Evolutionary conservation across 2,888 invertebrate genomes (phyloP), one percentile per base, ranked within the genome.

Genomic region (Thecophora atra): DNA sequence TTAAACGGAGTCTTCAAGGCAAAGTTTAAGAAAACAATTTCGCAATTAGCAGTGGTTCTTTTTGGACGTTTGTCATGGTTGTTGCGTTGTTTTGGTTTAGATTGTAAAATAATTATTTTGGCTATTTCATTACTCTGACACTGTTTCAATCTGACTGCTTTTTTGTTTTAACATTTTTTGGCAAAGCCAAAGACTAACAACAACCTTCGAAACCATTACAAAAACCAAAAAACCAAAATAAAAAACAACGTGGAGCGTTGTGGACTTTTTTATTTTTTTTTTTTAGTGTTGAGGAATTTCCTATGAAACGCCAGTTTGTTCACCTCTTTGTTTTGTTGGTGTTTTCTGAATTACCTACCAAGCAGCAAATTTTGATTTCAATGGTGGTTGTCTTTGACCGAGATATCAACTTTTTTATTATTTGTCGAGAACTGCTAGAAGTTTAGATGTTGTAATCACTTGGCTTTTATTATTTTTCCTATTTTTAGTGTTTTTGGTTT

Each of bases 321-420:
- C 52, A 54, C 54, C 67, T 67, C 21, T 67, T 8, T 54, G 19
- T 19, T 63, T 63, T 13, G 56, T 26, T 56, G 24, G n/a, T n/a
- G 37, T 62, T 19, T 1, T 37, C 37, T 2, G 37, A 37, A 6
- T 54, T 54, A 28, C 3, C 66, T 17, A 5, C 30, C 52, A 37
- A 13, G 3, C 37, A 67, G 17, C 24, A 58, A 1, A n/a, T 28
- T 30, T 67, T 67, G 21, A 6, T 65, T 68, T 70, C 63, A 80
- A 77, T 73, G 72, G 81, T 73, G 72, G 81, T 80, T 78, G 81
- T 77, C 81, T 80, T 81, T 81, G 81, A 81, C 81, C 81, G 79
- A 80, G 72, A 79, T 80, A 71, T 54, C 26, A 28, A 15, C 19
- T 66, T 51, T 17, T 26, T 52, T 54, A 6, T n/a, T 42, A 21